These are phyloP conservation scores for Carterocephalus palaemon DNA, from an alignment of 2,888 invertebrate genomes.

Conservation along the genomic window DNA sequence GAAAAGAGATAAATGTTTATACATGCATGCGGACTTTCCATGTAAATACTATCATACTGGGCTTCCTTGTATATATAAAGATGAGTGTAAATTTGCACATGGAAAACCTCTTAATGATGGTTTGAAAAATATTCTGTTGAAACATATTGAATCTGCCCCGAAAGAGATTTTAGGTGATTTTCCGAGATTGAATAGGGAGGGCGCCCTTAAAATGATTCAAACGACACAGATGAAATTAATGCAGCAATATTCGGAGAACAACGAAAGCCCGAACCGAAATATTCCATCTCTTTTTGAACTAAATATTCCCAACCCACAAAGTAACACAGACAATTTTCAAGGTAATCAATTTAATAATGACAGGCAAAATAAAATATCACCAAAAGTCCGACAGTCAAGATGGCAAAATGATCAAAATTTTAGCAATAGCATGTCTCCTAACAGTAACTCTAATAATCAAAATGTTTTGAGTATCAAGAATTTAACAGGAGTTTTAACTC, in stretches of 20 bases:
- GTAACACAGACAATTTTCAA: constrained; percentile 45
- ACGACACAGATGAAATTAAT: constrained; percentile 66
- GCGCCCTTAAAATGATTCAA: constrained; percentile 81
- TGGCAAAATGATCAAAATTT: constrained; percentile 71
- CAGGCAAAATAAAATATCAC: constrained; percentile 61
- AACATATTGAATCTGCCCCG: constrained; percentile 93
- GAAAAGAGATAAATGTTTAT: constrained; percentile 96
- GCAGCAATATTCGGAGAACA: constrained; percentile 60
- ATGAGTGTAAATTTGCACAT: constrained; percentile 97
- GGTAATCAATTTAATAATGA: constrained; percentile 56
- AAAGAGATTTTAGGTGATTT: constrained; percentile 95
- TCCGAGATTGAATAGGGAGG: constrained; percentile 88
- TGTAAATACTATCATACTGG: constrained; percentile 98
- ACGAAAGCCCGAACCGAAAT: constrained; percentile 54
- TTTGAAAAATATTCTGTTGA: constrained; percentile 81
- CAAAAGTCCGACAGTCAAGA: constrained; percentile 71
- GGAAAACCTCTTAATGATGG: constrained; percentile 90
- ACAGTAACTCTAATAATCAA: constrained; percentile 43
- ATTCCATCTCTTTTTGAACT: constrained; percentile 73
- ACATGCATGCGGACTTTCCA: constrained; percentile 98
- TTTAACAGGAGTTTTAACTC: constrained; percentile 76
- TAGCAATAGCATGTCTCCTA: constrained; percentile 49
- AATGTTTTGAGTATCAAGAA: constrained; percentile 78
- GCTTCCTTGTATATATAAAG: constrained; percentile 87
- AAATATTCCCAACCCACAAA: constrained; percentile 65